phyloP scores from a whole-genome alignment of 2,888 invertebrate species.

The Coecobrya sp. region DNA sequence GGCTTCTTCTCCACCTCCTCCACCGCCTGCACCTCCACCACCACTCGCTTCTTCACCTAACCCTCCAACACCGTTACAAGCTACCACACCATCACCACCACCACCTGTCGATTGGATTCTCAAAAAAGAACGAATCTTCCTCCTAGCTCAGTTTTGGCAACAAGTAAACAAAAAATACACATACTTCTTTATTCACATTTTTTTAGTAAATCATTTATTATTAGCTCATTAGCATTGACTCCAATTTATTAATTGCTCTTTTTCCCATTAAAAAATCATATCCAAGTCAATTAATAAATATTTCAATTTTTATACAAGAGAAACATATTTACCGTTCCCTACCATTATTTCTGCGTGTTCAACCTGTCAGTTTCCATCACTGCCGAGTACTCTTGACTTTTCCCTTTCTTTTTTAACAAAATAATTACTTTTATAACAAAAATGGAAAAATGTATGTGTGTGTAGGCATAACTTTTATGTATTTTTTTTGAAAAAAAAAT shows the following conservation, averaged over 20 bases:
- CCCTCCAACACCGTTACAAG: constrained; percentile 82
- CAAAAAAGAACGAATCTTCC: constrained; percentile 98
- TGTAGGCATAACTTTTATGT: neutral
- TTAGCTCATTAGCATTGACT: neutral
- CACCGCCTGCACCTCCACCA: constrained; percentile 84
- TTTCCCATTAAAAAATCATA: neutral
- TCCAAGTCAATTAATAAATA: neutral
- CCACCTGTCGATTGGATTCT: constrained; percentile 97
- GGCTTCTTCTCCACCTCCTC: constrained; percentile 83
- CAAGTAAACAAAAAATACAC: constrained; percentile 91
- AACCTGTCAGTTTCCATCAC: constrained; percentile 34
- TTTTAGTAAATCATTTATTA: constrained; percentile 6
- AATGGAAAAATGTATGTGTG: constrained; percentile 24
- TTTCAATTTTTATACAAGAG: neutral
- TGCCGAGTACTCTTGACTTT: constrained; percentile 4
- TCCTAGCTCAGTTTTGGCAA: constrained; percentile 98
- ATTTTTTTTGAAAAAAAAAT: too few relatives aligned
- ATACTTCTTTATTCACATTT: constrained; percentile 10
- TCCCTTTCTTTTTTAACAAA: constrained; percentile 15
- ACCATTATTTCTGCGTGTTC: neutral
- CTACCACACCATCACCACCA: constrained; percentile 83
- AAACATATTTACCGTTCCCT: neutral
- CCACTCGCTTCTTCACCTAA: constrained; percentile 83
- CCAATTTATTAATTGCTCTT: neutral
- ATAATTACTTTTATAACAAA: constrained; percentile 32